Conservation (phyloP, 2,888 invertebrate species). For the Acrobasis consociella region DNA sequence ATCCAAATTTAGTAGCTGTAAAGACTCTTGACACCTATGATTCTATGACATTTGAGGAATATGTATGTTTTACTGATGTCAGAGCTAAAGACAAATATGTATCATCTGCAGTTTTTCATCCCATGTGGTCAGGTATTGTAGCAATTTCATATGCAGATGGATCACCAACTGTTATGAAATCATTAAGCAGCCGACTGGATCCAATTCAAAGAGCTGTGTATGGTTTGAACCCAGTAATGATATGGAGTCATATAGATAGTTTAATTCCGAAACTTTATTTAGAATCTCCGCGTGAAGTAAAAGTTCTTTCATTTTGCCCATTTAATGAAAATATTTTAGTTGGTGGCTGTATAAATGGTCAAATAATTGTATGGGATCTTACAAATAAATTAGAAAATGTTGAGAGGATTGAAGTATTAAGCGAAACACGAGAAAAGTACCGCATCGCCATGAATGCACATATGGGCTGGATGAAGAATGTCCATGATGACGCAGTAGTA, state of each 20-base stretch:
- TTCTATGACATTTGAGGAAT: slow-evolving; percentile 73
- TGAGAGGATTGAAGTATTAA: slow-evolving; percentile 84
- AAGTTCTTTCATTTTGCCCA: slow-evolving; percentile 86
- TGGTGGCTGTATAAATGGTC: slow-evolving; percentile 88
- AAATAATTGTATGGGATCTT: slow-evolving; percentile 88
- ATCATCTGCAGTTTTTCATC: slow-evolving; percentile 87
- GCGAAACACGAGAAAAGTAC: slow-evolving; percentile 85
- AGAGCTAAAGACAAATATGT: slow-evolving; percentile 86
- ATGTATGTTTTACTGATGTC: slow-evolving; percentile 86
- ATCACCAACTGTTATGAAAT: slow-evolving; percentile 75
- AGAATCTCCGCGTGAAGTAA: slow-evolving; percentile 86
- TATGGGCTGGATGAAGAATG: slow-evolving; percentile 87
- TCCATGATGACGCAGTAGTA: slow-evolving; percentile 82
- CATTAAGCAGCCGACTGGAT: slow-evolving; percentile 63
- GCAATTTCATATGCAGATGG: slow-evolving; percentile 86
- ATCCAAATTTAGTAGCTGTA: slow-evolving; percentile 71
- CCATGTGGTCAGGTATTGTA: slow-evolving; percentile 86
- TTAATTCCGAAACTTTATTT: slow-evolving; percentile 87
- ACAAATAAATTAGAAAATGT: slow-evolving; percentile 84
- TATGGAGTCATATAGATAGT: slow-evolving; percentile 89
- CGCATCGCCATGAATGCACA: slow-evolving; percentile 82
- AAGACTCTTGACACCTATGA: slow-evolving; percentile 56
- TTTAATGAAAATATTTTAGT: slow-evolving; percentile 86
- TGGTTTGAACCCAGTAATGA: slow-evolving; percentile 85
- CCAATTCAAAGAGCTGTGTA: slow-evolving; percentile 82